A percentile compares a stretch with the other conserved stretches of the same genome.
Conservation (phyloP, 2,888 invertebrate species). For the Ommatoiulus sabulosus region DNA sequence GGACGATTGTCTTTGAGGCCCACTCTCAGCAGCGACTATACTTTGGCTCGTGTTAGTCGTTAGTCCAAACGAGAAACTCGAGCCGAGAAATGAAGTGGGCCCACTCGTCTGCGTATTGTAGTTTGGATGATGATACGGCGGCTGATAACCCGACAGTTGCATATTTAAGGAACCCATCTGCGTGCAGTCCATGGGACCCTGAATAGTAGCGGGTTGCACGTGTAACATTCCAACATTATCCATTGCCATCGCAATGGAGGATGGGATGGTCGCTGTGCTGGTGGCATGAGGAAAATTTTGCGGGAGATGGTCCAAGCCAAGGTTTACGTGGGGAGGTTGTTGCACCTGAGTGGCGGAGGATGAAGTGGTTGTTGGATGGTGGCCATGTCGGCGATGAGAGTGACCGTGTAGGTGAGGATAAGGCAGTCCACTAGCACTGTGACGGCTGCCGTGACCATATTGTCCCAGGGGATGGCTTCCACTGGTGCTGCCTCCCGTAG, state of each 20-base stretch:
- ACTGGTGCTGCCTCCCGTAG: background rate
- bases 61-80: conserved; percentile 63
- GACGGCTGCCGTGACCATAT: conserved; percentile 52
- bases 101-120: conserved; percentile 52
- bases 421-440: conserved; percentile 57
- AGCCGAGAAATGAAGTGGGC: conserved; percentile 63
- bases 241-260: conserved; percentile 68
- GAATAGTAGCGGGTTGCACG: conserved; percentile 60
- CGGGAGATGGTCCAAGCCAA: conserved; percentile 61
- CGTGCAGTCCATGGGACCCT: conserved; percentile 65
- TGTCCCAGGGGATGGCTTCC: conserved; percentile 42
- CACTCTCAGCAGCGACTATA: conserved; percentile 52
- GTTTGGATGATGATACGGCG: conserved; percentile 54
- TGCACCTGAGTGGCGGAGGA: conserved; percentile 46
- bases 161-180: conserved; percentile 68
- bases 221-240: conserved; percentile 63
- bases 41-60: conserved; percentile 61
- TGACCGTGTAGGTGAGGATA: conserved; percentile 62
- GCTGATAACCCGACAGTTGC: conserved; percentile 65
- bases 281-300: conserved; percentile 62
- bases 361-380: conserved; percentile 57
- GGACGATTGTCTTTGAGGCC: conserved; percentile 63
- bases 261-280: conserved; percentile 69
- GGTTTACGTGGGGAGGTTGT: conserved; percentile 52
- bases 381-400: conserved; percentile 63